Base-by-base conservation (phyloP, 2,113 vertebrate genomes). In the Ailuropoda melanoleuca region DNA sequence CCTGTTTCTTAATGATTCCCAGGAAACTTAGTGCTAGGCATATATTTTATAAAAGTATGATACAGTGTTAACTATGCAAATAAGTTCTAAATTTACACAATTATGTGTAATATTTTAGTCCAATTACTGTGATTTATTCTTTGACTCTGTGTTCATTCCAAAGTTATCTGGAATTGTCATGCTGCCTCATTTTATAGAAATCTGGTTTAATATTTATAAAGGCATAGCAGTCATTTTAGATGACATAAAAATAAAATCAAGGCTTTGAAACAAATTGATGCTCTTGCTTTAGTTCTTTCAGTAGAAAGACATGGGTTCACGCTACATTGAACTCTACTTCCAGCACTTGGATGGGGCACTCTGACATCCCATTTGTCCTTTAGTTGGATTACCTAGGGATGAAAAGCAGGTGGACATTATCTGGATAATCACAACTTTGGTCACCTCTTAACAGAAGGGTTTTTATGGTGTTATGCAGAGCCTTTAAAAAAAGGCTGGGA, bases 61-160 rank as follows among this genome's bases (percentile, higher is more conserved):
- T 13, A 64, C n/a, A 68, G 58, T 74, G 90, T 87, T 94, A 95
- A 66, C 98, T 97, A 95, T 95, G 97, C 97, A 97, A 97, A 10
- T 64, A 60, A 81, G 68, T 94, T 92, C 68, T 75, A 48, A 77
- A 95, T 37, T 66, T 74, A 81, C 91, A 97, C 89, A 92, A 56
- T 62, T 68, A 39, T 78, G 81, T 96, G 95, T 90, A 29, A 91
- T 56, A 21, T 90, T 91, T 88, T 53, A 43, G 68, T 91, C 62
- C 58, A 80, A n/a, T 77, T 96, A 66, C 39, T 82, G 90, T 88
- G 92, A 81, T 78, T 70, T 87, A 46, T 18, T 82, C 37, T 84
- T 83, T 58, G 19, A 70, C 34, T 62, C 29, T 95, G 15, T 88
- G 43, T 86, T 91, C 78, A 75, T 81, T 60, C 77, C 90, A 21